Evolutionary conservation across 2,797 vertebrate species (phyloP), one percentile per base, ranked within the genome.

Genomic region (Hydrocynus forskahlii): DNA sequence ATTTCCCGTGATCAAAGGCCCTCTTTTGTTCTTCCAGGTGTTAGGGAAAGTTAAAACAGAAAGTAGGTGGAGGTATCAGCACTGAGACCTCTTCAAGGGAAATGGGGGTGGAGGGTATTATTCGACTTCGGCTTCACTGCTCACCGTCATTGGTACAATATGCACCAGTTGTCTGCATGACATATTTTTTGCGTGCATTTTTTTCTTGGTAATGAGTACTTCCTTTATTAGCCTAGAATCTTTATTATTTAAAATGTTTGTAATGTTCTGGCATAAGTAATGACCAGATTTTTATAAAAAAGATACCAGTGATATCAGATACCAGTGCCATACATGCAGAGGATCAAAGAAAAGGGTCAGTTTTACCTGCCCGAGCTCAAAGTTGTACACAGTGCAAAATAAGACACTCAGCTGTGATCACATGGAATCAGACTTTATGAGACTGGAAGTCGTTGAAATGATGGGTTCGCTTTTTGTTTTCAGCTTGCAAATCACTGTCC

Each of bases 11-110:
- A 88, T 88, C 85, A 89, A 89, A 88, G 86, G 63, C 69, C 62
- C 79, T 81, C 86, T 89, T 84, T 87, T 87, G 86, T 89, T 89
- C 84, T 87, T 83, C 85, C 85, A 86, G 88, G 86, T 86, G 83
- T 86, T 86, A 83, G 68, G 82, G 86, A 86, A 84, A 87, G 78
- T 83, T 88, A 81, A 85, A 87, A 86, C 75, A 86, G 86, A 86
- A 85, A 85, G 85, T 76, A 83, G 86, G 84, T 67, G 81, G 83
- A 83, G 86, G 76, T 80, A 81, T 83, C 76, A 78, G 79, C 40
- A 2, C 80, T 80, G 70, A 43, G 70, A 64, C 75, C 70, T 79
- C 77, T 82, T 77, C 76, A 82, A 67, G 59, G 62, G 70, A 83
- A 74, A 10, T 29, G 14, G 23, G 25, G 23, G 12, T 13, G 16